Conservation (phyloP, 2,113 vertebrate genomes). For the Lophura nycthemera region DNA sequence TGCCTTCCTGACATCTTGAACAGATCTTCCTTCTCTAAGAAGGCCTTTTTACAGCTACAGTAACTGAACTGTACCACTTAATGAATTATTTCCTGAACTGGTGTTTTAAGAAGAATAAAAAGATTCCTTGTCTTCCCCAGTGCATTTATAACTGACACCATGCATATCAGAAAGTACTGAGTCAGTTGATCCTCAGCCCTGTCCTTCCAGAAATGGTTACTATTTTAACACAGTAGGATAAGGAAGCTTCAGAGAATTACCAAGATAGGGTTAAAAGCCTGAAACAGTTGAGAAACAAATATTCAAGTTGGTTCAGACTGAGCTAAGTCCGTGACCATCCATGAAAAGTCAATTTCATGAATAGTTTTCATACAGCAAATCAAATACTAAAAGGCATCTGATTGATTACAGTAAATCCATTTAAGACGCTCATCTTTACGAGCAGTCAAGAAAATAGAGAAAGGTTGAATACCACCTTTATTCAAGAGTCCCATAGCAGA, state of each 20-base stretch:
- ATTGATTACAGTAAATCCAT: neutral
- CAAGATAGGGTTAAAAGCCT: neutral
- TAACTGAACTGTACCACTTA: neutral
- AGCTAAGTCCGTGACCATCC: neutral
- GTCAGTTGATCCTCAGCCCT: neutral
- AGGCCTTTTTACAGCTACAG: neutral
- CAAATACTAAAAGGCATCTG: neutral
- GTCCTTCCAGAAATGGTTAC: neutral
- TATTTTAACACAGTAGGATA: neutral
- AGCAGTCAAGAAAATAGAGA: neutral
- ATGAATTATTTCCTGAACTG: neutral
- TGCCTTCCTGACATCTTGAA: neutral
- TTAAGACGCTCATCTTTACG: neutral
- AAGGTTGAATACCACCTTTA: neutral
- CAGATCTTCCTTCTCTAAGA: neutral
- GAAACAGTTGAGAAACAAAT: neutral
- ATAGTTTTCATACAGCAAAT: neutral
- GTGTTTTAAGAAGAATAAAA: neutral
- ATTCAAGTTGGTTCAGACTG: neutral
- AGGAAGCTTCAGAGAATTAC: neutral
- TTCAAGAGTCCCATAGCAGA: neutral
- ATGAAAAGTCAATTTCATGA: neutral
- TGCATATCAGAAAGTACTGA: neutral
- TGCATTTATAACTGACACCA: neutral
- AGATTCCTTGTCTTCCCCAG: conserved; percentile 1